Evolutionary conservation across 2,797 vertebrate genomes (phyloP), one percentile per base, ranked within the genome.

Genomic region (Anolis apletophallus): DNA sequence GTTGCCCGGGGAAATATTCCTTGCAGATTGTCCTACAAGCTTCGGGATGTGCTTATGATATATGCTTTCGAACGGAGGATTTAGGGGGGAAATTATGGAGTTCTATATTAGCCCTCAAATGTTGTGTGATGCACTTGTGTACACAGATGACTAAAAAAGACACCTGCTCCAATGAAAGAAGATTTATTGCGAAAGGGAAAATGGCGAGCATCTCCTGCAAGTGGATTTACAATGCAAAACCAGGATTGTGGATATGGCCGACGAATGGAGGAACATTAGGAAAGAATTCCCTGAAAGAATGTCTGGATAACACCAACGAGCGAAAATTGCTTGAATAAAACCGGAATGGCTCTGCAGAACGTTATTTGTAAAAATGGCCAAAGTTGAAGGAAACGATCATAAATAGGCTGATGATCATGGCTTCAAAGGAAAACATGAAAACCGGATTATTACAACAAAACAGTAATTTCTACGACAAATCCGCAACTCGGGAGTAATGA

Each of bases 381-480:
- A 95, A 85, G 92, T 95, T 95, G 95, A 95, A 93, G 67, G 94
- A 95, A 96, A 96, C 94, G 50, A 77, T 46, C 19, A 50, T 91
- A 96, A 95, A 94, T 92, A 91, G 93, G 94, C 94, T 93, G 95
- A 95, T 92, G 92, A 95, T 94, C 90, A 93, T 92, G 95, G 91
- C 93, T 95, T 95, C 93, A 88, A 34, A 91, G 92, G 92, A 95
- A 93, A 95, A 94, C 94, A 94, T 91, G 91, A 52, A 89, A 91
- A 94, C 92, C 92, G 95, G 96, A 96, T 95, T 93, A 52, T 95
- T 95, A 94, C 85, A 94, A 94, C 92, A 92, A n/a, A 89, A 95
- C 93, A 95, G 96, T 90, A 95, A 96, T 92, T 96, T 96, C 93
- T 93, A 75, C 93, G 91, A 93, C 91, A 94, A 94, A 96, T 94